Percentiles rank a stretch among this genome's conserved stretches.
Evolutionary conservation across 2,113 vertebrate species (phyloP).

Genomic region (Anseranas semipalmata): DNA sequence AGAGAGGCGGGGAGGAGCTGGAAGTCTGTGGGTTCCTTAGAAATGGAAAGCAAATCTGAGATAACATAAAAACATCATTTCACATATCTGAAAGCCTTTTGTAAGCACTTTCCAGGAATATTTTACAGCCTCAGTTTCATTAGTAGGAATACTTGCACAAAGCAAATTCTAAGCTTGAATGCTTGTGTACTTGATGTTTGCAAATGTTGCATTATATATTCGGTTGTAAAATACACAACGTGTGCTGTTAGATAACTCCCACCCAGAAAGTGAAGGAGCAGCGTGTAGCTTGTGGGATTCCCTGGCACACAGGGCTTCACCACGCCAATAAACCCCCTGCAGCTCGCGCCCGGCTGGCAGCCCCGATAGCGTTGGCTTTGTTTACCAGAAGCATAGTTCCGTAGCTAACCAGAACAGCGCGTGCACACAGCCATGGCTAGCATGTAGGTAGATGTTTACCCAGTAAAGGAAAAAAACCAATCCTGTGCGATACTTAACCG

Average conservation of each 20-base stretch:
- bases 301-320: neutral
- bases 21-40: neutral
- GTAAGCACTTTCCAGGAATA: conserved; percentile 20
- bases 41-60: neutral
- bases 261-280: neutral
- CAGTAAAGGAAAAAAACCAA: fast-evolving
- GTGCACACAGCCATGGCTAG: fast-evolving
- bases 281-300: neutral
- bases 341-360: neutral
- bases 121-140: neutral
- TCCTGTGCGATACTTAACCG: fast-evolving
- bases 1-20: neutral
- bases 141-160: neutral
- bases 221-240: neutral
- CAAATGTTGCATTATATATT: neutral
- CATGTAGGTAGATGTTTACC: neutral
- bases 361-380: fast-evolving
- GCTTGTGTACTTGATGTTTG: neutral
- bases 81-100: neutral
- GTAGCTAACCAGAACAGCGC: fast-evolving
- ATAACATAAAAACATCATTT: neutral
- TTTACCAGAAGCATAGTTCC: neutral
- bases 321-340: neutral
- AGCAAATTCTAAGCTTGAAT: neutral
- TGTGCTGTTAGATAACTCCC: neutral